phyloP scores from a whole-genome alignment of 2,113 vertebrate genomes.

The Hyperoodon ampullatus region DNA sequence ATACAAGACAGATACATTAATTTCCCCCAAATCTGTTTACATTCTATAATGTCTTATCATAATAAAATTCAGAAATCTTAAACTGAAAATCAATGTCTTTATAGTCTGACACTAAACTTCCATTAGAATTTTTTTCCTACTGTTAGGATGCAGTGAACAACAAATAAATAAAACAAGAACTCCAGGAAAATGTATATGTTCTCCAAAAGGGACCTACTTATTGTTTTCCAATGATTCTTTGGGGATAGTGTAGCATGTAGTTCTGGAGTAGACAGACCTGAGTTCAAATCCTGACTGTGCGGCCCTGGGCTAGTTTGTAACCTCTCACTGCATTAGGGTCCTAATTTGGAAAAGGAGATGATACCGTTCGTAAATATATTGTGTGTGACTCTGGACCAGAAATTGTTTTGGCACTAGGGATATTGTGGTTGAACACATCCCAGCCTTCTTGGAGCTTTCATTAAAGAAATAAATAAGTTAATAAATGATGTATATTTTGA shows the following conservation, averaged over 20 bases:
- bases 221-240: background rate
- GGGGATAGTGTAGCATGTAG: background rate
- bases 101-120: background rate
- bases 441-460: background rate
- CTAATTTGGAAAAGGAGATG: background rate
- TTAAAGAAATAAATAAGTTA: background rate
- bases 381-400: background rate
- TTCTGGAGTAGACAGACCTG: background rate
- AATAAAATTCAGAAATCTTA: slow-evolving; percentile 34
- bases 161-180: background rate
- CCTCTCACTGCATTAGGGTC: background rate
- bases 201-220: background rate
- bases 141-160: background rate
- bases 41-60: background rate
- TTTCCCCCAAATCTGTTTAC: background rate
- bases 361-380: background rate
- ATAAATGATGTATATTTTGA: background rate
- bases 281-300: background rate
- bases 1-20: background rate
- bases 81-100: background rate
- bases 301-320: background rate
- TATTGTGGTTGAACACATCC: background rate
- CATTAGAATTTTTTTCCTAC: background rate
- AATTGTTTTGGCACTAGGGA: background rate
- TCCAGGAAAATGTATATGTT: background rate